phyloP scores from a whole-genome alignment of 2,113 vertebrate genomes.

The Sylvilagus bachmani region DNA sequence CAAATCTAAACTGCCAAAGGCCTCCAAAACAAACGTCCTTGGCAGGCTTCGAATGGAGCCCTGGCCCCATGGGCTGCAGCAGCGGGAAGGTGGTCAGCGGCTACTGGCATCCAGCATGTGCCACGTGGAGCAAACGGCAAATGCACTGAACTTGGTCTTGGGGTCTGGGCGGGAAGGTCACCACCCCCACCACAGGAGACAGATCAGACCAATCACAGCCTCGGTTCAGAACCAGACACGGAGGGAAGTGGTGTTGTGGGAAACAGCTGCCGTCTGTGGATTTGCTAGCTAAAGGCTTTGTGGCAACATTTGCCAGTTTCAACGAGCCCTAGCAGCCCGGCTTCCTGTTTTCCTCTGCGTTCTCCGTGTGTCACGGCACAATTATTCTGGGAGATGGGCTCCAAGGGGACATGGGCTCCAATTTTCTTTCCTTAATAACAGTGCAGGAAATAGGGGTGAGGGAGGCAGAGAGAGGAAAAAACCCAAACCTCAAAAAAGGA shows the following conservation, averaged over 20 bases:
- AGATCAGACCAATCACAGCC: not conserved
- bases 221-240: conserved; percentile 25
- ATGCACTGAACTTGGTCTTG: conserved; percentile 40
- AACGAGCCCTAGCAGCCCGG: conserved; percentile 65
- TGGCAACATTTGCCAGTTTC: conserved; percentile 62
- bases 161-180: conserved; percentile 62
- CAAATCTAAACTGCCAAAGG: conserved; percentile 71
- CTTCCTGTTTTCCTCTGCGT: conserved; percentile 75
- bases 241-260: conserved; percentile 71
- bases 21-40: conserved; percentile 70
- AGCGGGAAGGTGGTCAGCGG: conserved; percentile 29
- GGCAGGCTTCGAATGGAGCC: conserved; percentile 25
- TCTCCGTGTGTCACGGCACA: conserved; percentile 48
- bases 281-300: conserved; percentile 60
- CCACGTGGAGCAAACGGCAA: conserved; percentile 68
- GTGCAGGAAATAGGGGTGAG: conserved; percentile 62
- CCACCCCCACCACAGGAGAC: conserved; percentile 22
- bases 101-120: conserved; percentile 51
- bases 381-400: conserved; percentile 76
- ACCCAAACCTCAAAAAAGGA: conserved; percentile 77
- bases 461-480: conserved; percentile 60
- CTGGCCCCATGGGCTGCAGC: not conserved
- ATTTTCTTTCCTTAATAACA: conserved; percentile 80
- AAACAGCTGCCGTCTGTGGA: conserved; percentile 30
- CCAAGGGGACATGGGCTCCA: conserved; percentile 68